These are phyloP conservation scores for Lagopus muta DNA, from an alignment of 2,113 vertebrate genomes.

Conservation along the genomic window DNA sequence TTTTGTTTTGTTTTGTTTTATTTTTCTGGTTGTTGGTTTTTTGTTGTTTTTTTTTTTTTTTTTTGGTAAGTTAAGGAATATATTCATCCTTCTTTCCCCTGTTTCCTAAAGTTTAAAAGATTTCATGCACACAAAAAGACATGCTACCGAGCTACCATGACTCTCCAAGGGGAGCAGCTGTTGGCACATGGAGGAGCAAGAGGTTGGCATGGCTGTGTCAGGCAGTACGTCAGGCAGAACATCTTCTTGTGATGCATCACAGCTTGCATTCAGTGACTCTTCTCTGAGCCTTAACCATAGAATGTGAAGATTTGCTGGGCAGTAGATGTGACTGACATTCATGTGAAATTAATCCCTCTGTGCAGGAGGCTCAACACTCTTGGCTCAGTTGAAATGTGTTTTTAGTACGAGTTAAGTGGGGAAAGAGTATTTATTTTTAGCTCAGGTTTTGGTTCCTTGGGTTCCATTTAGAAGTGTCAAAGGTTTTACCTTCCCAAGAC, in stretches of 20 bases:
- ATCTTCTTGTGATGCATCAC: not conserved
- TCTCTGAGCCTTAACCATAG: not conserved
- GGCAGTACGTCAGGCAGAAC: not conserved
- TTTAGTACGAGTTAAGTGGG: not conserved
- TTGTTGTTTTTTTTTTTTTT: not conserved
- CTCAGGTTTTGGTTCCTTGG: conserved; percentile 47
- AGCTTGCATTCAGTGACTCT: not conserved
- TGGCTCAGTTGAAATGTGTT: not conserved
- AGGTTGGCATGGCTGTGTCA: not conserved
- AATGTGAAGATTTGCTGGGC: not conserved
- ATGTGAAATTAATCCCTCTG: not conserved
- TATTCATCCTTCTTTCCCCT: not conserved
- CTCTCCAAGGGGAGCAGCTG: not conserved
- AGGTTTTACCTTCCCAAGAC: conserved; percentile 42
- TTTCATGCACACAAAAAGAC: not conserved
- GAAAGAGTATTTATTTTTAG: not conserved
- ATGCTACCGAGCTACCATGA: not conserved
- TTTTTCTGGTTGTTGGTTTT: not conserved
- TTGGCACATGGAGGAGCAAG: not conserved
- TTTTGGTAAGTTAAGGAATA: not conserved
- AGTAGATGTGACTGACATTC: not conserved
- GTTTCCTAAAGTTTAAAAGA: not conserved
- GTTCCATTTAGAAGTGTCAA: not conserved
- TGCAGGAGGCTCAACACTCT: not conserved
- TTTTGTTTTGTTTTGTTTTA: not conserved